Base-by-base conservation (phyloP, 2,797 vertebrate species). In the Lagodon rhomboides region DNA sequence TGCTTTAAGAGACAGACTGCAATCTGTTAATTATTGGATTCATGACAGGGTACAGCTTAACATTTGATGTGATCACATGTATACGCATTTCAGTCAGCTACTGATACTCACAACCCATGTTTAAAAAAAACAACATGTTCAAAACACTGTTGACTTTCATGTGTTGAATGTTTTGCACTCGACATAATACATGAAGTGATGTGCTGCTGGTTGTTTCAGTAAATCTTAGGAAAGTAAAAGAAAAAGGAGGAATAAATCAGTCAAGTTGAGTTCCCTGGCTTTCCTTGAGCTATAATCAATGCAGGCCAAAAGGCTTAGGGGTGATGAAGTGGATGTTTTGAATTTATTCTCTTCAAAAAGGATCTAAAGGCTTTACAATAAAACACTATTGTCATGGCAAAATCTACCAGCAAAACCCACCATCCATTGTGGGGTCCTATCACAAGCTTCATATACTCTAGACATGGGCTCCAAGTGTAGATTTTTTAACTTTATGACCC, bases 121-220 rank as follows among this genome's bases (percentile, higher is more conserved):
- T 34, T 27, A 51, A 69, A 49, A 83, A 34, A 38, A 38, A 9
- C 34, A 38, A 10, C 6, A 38, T 38, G 34, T 9, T 38, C 46
- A 59, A 41, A 85, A 78, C 72, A 68, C 56, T 12, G 53, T 11
- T n/a, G 20, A 78, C 53, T 58, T 83, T 73, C 46, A 72, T 50
- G 55, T 74, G 8, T 63, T 41, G 22, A 70, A 72, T 70, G 50
- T 54, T 66, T 22, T 73, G 69, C 60, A 79, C 68, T 66, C 18
- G 50, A 74, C 75, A 80, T 1, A 25, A 69, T 49, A 81, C 75
- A 72, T 9, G 54, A 58, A 77, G 44, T 63, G 58, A 90, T 71
- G 87, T 71, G 75, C 82, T 92, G 91, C 90, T 92, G 90, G 88
- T 92, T 84, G 75, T 86, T 75, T 77, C 17, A 49, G 69, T 70